A percentile compares a stretch with the other conserved stretches of the same genome.
Evolutionary conservation across 2,113 vertebrate genomes (phyloP).

Genomic region (Lota lota): DNA sequence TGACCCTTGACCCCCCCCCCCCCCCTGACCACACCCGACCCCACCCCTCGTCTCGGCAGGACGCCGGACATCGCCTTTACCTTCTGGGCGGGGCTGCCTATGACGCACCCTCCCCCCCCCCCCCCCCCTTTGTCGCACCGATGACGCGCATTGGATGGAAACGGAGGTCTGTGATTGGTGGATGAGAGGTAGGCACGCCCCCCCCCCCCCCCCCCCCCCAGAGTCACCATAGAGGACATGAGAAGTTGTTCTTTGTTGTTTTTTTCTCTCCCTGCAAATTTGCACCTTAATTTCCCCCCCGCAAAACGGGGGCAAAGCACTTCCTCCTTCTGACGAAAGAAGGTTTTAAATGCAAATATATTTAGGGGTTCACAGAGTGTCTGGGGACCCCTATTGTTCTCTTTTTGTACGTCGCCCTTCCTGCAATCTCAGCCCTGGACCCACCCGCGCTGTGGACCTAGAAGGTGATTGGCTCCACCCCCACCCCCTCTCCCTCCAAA

Average conservation of each 20-base stretch:
- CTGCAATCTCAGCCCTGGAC: slow-evolving; percentile 12
- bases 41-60: slow-evolving; percentile 57
- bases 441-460: slow-evolving; percentile 54
- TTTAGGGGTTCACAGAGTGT: too few relatives aligned
- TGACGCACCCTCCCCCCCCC: slow-evolving; percentile 29
- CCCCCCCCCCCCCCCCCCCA: slow-evolving; percentile 17
- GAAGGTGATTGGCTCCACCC: slow-evolving; percentile 28
- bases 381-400: too few relatives aligned
- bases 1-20: slow-evolving; percentile 21
- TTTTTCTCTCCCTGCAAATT: slow-evolving; percentile 56
- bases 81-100: slow-evolving; percentile 19
- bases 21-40: slow-evolving; percentile 34
- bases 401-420: slow-evolving; percentile 20
- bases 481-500: slow-evolving; percentile 5
- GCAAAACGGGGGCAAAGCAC: slow-evolving; percentile 42
- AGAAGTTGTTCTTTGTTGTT: slow-evolving; percentile 3
- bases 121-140: slow-evolving; percentile 29
- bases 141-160: slow-evolving; percentile 21
- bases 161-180: slow-evolving; percentile 8
- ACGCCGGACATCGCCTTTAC: too few relatives aligned
- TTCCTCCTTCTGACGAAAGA: slow-evolving; percentile 39
- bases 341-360: slow-evolving; percentile 38
- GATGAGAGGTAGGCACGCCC: slow-evolving; percentile 6
- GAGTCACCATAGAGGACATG: slow-evolving; percentile 48
- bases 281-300: slow-evolving; percentile 72